Conservation (phyloP, 2,797 vertebrate species). For the Pygocentrus nattereri region DNA sequence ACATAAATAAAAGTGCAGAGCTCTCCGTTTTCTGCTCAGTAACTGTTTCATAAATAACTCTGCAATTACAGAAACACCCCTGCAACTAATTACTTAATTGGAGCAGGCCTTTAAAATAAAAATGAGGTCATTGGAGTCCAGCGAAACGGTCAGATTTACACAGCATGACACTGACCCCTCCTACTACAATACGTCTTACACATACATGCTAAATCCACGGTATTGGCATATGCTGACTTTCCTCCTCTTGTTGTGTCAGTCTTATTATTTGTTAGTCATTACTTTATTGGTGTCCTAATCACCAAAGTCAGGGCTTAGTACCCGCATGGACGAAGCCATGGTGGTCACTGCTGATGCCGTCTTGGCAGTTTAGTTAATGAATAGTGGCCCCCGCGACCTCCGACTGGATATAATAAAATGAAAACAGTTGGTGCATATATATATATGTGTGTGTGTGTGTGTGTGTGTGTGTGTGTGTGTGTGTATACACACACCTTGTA, state of each 20-base stretch:
- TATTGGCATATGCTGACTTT: background rate
- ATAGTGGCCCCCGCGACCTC: slow-evolving; percentile 79
- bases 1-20: slow-evolving; percentile 67
- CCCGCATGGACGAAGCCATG: background rate
- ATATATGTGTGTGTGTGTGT: too few relatives aligned
- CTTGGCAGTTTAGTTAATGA: slow-evolving; percentile 72
- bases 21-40: slow-evolving; percentile 76
- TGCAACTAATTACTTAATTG: slow-evolving; percentile 84
- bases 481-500: too few relatives aligned
- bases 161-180: slow-evolving; percentile 68
- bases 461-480: too few relatives aligned
- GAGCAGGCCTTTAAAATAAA: slow-evolving; percentile 80
- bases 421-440: too few relatives aligned
- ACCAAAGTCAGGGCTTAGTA: background rate
- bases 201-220: background rate
- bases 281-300: background rate
- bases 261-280: background rate
- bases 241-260: background rate
- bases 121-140: slow-evolving; percentile 81
- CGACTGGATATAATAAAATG: slow-evolving; percentile 80
- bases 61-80: slow-evolving; percentile 78
- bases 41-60: slow-evolving; percentile 81
- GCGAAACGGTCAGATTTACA: slow-evolving; percentile 67
- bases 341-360: slow-evolving; percentile 12
- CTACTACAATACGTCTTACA: background rate